Percentiles rank a stretch among this genome's conserved stretches.
Conservation (phyloP, 2,113 vertebrate species). For the Cephalopholis sonnerati region DNA sequence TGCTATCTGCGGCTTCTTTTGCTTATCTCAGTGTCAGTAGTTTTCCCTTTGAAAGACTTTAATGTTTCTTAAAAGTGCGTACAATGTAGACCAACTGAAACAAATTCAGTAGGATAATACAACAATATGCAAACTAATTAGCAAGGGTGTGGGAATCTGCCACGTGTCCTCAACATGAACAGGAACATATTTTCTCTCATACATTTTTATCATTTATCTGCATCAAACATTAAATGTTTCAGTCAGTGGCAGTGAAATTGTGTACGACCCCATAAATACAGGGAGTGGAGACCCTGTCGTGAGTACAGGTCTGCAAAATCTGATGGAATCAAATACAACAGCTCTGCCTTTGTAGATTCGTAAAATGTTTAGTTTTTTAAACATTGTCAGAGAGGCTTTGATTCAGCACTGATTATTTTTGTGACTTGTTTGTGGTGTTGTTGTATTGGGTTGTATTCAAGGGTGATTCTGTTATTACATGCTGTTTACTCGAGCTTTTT, state of each 20-base stretch:
- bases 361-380: neutral
- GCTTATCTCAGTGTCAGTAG: neutral
- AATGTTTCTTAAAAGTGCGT: neutral
- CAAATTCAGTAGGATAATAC: neutral
- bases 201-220: neutral
- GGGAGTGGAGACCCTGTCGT: neutral
- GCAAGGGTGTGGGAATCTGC: neutral
- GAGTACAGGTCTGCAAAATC: neutral
- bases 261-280: neutral
- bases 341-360: neutral
- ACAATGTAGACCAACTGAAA: neutral
- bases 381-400: neutral
- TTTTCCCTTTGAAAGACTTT: neutral
- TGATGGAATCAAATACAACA: conserved; percentile 17
- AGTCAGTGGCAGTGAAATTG: neutral
- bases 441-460: neutral
- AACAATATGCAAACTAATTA: neutral
- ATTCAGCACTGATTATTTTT: neutral
- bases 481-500: neutral
- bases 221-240: neutral
- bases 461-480: neutral
- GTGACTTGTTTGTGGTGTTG: neutral
- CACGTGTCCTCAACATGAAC: neutral
- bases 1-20: neutral
- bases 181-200: neutral